Percentiles rank a stretch among this genome's conserved stretches.
phyloP scores from a whole-genome alignment of 2,113 vertebrate genomes.

The Chaenocephalus aceratus region DNA sequence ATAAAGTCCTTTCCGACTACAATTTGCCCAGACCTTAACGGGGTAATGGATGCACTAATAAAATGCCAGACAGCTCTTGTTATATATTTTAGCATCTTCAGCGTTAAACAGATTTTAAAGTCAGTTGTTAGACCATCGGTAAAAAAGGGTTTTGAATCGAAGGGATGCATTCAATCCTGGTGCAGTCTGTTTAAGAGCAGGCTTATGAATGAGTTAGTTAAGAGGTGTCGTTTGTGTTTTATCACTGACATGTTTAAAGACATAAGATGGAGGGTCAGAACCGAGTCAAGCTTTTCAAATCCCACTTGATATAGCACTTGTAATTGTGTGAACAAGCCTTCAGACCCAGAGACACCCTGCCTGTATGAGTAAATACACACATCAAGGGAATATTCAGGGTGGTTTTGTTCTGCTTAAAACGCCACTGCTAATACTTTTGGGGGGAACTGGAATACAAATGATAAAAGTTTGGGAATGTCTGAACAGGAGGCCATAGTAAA shows the following conservation, averaged over 20 bases:
- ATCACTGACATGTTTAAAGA: not conserved
- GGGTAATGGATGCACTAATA: not conserved
- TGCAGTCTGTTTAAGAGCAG: conserved; percentile 18
- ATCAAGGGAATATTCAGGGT: not conserved
- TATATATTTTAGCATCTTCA: conserved; percentile 17
- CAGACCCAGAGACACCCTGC: not conserved
- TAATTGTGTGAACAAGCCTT: not conserved
- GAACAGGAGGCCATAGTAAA: not conserved
- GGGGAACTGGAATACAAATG: not conserved
- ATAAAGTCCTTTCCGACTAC: not conserved
- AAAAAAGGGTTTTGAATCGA: not conserved
- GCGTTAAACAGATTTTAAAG: conserved; percentile 20
- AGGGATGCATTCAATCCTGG: conserved; percentile 6
- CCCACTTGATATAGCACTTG: not conserved
- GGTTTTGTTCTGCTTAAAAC: not conserved
- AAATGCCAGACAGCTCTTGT: conserved; percentile 22
- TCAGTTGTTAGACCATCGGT: not conserved
- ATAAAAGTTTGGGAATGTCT: not conserved
- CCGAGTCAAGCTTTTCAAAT: not conserved
- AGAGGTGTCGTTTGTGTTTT: conserved; percentile 18
- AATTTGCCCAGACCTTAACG: conserved; percentile 20
- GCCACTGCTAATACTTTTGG: no score
- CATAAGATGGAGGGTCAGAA: not conserved
- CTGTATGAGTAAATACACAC: not conserved
- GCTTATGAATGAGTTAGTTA: conserved; percentile 20